Conservation (phyloP, 2,888 invertebrate genomes). For the Bembecia ichneumoniformis region DNA sequence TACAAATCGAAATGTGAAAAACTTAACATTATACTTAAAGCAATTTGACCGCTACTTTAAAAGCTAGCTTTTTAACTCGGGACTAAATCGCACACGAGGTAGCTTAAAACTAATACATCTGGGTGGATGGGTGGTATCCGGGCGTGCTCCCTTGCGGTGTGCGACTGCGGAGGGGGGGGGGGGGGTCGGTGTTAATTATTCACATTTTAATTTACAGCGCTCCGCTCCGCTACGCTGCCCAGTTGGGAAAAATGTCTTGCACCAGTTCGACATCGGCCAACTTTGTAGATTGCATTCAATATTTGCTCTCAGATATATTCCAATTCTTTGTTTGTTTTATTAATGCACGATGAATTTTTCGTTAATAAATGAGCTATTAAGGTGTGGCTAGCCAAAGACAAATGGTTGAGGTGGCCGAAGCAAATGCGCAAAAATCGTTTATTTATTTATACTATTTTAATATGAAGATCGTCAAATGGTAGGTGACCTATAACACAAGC, state of each 20-base stretch:
- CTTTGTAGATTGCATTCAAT: neutral
- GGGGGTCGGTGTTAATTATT: constrained; percentile 67
- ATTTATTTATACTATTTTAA: too few species aligned
- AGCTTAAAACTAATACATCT: constrained; percentile 70
- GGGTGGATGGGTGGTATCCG: too few species aligned
- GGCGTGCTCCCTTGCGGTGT: constrained; percentile 14
- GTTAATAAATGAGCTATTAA: too few species aligned
- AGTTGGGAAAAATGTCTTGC: constrained; percentile 62
- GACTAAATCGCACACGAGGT: constrained; percentile 48
- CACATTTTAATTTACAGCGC: constrained; percentile 70
- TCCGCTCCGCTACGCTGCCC: constrained; percentile 37
- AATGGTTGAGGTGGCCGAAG: too few species aligned
- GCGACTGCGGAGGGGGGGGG: constrained; percentile 12
- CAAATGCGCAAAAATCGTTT: too few species aligned
- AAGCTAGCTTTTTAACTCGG: neutral
- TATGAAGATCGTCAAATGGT: too few species aligned
- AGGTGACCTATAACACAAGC: too few species aligned
- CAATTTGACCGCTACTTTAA: neutral
- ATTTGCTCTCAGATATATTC: neutral
- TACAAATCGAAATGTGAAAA: too few species aligned
- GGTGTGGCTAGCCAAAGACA: too few species aligned
- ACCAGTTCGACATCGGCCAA: constrained; percentile 50
- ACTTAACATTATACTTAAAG: neutral
- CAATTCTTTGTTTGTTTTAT: neutral
- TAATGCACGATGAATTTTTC: too few species aligned